Evolutionary conservation across 2,113 vertebrate genomes (phyloP), one percentile per base, ranked within the genome.

Genomic region (Apodemus sylvaticus): DNA sequence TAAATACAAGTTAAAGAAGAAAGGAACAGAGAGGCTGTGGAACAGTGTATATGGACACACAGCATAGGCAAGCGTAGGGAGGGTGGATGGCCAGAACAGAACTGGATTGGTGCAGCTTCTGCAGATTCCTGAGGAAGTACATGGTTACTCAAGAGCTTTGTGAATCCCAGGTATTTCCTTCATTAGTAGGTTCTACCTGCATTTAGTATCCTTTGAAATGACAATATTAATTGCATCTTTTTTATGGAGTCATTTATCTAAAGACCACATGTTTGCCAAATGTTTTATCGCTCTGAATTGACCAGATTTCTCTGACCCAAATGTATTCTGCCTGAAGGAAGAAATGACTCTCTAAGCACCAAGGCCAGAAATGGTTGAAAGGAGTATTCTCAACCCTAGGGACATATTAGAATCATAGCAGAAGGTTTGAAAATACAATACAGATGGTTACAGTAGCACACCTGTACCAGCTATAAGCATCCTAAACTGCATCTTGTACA

Each of bases 1-100:
- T 76, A 77, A 93, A 74, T 62, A 74, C 26, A 91, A 89, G 83
- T 64, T 34, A 64, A 94, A 64, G 26, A 87, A 42, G 73, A 62
- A 83, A 62, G 29, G 2, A 4, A 64, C 85, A 24, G 14, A 24
- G 48, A 82, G 53, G n/a, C 9, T 19, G 70, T 71, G 36, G 19
- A n/a, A 71, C 3, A 0, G 81, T 17, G 55, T 7, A 16, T 4
- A 42, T 9, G n/a, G 55, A 60, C n/a, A n/a, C 53, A 81, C 34
- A 14, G n/a, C 16, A 12, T 16, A 14, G 86, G 24, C 7, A 73
- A 39, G 94, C 31, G 5, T 10, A 71, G 13, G 74, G n/a, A n/a
- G 53, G 71, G 22, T 17, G 39, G 42, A 29, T 26, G 45, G 29
- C 36, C 26, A 70, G 76, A 76, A 66, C 3, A 58, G 68, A 85